phyloP scores from a whole-genome alignment of 2,888 invertebrate genomes.

The Rhagonycha fulva region DNA sequence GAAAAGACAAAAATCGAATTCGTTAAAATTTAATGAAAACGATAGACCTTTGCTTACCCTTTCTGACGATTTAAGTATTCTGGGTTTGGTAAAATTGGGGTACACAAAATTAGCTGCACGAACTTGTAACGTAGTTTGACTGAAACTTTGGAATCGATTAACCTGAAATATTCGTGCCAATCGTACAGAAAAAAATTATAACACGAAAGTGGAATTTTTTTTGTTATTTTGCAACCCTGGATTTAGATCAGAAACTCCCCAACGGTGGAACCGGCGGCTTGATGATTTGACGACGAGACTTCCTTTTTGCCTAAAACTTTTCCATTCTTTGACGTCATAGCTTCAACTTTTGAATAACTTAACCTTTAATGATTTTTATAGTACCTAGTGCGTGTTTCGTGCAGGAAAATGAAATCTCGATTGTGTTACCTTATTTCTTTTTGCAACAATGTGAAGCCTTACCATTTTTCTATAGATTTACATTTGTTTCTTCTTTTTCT shows the following conservation, averaged over 20 bases:
- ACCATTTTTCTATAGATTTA: background rate
- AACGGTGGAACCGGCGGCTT: background rate
- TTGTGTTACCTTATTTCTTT: background rate
- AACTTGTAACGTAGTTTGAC: background rate
- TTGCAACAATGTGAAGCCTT: background rate
- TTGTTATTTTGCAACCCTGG: background rate
- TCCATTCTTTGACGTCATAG: background rate
- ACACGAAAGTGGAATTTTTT: background rate
- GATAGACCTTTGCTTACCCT: conserved; percentile 3
- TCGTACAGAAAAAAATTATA: background rate
- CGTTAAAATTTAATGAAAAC: conserved; percentile 1
- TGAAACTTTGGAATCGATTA: background rate
- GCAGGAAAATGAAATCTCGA: background rate
- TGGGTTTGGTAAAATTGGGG: background rate
- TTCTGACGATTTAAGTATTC: background rate
- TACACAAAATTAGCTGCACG: background rate
- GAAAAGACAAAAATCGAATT: background rate
- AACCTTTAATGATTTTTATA: background rate
- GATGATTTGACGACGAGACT: background rate
- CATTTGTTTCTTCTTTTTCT: background rate
- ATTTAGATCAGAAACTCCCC: background rate
- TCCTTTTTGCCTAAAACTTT: background rate
- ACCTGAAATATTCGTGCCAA: background rate
- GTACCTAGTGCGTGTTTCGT: background rate
- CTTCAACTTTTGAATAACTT: background rate